phyloP scores from a whole-genome alignment of 2,797 vertebrate species.

The Liasis olivaceus region DNA sequence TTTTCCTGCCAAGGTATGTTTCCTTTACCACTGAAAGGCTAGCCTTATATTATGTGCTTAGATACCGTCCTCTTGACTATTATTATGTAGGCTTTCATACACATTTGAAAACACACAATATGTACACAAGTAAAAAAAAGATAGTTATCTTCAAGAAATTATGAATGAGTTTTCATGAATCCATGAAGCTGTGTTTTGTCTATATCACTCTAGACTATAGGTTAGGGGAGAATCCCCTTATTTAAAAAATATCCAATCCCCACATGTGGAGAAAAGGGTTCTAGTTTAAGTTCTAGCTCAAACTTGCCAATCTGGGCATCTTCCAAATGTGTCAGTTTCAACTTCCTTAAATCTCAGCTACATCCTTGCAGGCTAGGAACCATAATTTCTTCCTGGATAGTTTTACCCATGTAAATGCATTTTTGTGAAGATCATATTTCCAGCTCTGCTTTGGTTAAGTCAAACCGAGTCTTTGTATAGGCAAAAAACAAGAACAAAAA shows the following conservation, averaged over 20 bases:
- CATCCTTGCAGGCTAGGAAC: neutral
- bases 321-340: neutral
- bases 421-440: neutral
- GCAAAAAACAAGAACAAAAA: neutral
- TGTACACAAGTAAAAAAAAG: neutral
- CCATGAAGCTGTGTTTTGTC: neutral
- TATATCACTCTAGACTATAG: neutral
- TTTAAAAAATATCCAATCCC: neutral
- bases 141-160: neutral
- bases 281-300: neutral
- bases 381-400: neutral
- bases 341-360: neutral
- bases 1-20: conserved; percentile 22
- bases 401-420: neutral
- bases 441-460: neutral
- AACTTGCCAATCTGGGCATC: neutral
- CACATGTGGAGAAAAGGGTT: neutral
- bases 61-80: neutral
- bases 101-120: neutral
- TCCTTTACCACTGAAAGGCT: neutral
- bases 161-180: neutral
- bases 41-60: neutral
- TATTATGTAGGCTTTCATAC: neutral
- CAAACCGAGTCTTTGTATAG: neutral
- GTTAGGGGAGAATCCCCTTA: neutral